These are phyloP conservation scores for Bombycilla garrulus DNA, from an alignment of 2,113 vertebrate genomes.

Conservation along the genomic window DNA sequence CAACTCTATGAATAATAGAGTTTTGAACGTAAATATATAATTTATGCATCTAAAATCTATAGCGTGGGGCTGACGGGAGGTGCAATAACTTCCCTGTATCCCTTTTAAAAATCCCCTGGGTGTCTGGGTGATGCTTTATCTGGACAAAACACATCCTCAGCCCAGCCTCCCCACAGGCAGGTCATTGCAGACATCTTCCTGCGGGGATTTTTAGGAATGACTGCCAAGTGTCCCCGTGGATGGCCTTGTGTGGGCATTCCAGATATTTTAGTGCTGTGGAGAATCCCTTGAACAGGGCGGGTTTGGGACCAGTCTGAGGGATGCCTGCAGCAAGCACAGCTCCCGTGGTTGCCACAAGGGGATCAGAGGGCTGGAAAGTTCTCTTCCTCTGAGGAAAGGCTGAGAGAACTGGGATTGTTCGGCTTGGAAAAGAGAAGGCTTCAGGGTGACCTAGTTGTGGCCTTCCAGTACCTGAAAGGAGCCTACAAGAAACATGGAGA, in stretches of 20 bases:
- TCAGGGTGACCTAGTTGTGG: neutral
- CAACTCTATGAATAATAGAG: conserved; percentile 62
- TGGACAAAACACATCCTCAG: neutral
- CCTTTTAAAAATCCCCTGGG: conserved; percentile 1
- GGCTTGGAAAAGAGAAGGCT: neutral
- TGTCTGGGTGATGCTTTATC: neutral
- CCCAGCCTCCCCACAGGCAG: neutral
- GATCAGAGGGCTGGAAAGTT: neutral
- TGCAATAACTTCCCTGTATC: neutral
- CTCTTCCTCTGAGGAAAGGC: neutral
- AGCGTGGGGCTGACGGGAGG: neutral
- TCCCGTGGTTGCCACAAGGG: accelerated
- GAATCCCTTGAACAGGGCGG: accelerated
- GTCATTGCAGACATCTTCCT: neutral
- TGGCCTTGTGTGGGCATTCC: neutral
- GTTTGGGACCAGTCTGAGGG: neutral
- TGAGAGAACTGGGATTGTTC: neutral
- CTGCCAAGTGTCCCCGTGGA: neutral
- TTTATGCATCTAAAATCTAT: conserved; percentile 47
- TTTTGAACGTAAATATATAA: conserved; percentile 46
- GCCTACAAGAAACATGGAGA: neutral
- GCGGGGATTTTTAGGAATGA: neutral
- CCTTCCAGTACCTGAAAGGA: neutral
- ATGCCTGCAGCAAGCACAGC: neutral
- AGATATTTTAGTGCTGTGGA: neutral